phyloP scores from a whole-genome alignment of 2,797 vertebrate genomes.

The Stomatorhinus walkeri region DNA sequence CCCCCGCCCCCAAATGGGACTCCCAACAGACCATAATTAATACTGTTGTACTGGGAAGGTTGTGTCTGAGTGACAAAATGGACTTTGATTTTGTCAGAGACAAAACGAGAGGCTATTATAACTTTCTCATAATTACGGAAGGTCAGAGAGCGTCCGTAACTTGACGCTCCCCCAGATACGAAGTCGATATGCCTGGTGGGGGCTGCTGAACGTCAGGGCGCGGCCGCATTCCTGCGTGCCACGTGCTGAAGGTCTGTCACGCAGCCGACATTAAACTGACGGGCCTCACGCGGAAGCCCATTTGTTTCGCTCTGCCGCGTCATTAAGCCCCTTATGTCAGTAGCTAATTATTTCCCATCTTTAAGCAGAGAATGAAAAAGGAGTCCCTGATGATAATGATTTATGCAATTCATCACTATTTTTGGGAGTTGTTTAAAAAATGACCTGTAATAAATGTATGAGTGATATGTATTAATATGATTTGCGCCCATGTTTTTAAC shows the following conservation, averaged over 20 bases:
- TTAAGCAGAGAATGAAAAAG: not conserved
- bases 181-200: not conserved
- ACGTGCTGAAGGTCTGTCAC: not conserved
- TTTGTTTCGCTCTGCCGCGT: not conserved
- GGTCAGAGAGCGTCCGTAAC: not conserved
- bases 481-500: not conserved
- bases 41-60: conserved; percentile 34
- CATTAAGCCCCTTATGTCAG: not conserved
- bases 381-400: not conserved
- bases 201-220: not conserved
- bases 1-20: not conserved
- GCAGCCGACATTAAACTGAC: not conserved
- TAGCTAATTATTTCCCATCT: not conserved
- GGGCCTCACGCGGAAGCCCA: not conserved
- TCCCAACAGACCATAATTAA: conserved; percentile 29
- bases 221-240: not conserved
- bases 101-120: not conserved
- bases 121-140: not conserved
- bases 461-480: not conserved
- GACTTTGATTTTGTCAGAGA: conserved; percentile 4
- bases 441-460: not conserved
- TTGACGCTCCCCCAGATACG: not conserved
- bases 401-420: not conserved
- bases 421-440: not conserved
- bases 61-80: conserved; percentile 10